Conservation (phyloP, 2,888 invertebrate genomes). For the Megaustenia siamemsis region DNA sequence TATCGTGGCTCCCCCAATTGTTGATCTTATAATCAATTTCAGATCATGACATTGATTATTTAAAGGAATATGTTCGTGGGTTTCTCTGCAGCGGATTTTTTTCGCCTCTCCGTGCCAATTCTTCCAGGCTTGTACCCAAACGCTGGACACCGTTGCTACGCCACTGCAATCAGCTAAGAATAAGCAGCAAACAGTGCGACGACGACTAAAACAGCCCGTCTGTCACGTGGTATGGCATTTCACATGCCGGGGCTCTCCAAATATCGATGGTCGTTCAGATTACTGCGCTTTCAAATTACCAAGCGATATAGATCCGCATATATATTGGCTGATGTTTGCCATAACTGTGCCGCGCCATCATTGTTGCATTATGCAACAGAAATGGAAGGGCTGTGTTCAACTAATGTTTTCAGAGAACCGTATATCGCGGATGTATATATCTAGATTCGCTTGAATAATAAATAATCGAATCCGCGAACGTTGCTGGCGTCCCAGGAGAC, state of each 20-base stretch:
- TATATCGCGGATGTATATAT: not conserved
- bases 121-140: too few species aligned
- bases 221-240: conserved; percentile 11
- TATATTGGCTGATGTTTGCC: conserved; percentile 31
- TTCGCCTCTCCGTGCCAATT: too few species aligned
- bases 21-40: too few species aligned
- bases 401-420: not conserved
- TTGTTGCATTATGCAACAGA: conserved; percentile 7
- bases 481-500: not conserved
- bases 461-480: too few species aligned
- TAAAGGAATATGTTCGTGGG: too few species aligned
- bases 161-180: not conserved
- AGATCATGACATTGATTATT: too few species aligned
- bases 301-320: conserved; percentile 31
- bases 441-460: conserved; percentile 4
- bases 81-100: too few species aligned
- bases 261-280: conserved; percentile 29
- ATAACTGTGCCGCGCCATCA: conserved; percentile 4
- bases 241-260: conserved; percentile 22
- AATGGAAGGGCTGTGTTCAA: conserved; percentile 26
- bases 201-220: not conserved
- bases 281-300: conserved; percentile 25
- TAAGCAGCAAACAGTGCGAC: not conserved
- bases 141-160: too few species aligned
- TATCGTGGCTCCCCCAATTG: too few species aligned